These are phyloP conservation scores for Bothrops alternatus DNA, from an alignment of 2,797 vertebrate genomes.

Conservation along the genomic window DNA sequence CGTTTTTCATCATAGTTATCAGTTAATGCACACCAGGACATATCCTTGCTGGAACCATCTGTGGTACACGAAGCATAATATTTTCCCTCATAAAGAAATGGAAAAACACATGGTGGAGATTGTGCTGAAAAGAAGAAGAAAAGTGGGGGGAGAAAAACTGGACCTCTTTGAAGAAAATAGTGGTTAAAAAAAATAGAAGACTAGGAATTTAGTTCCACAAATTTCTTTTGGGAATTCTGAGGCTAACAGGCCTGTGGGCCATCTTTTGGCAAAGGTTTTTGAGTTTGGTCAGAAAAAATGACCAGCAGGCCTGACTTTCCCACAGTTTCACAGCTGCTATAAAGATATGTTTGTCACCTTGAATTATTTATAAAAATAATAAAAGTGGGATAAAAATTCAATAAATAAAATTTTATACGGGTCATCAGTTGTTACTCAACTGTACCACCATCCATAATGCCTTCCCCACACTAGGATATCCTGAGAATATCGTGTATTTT, in stretches of 20 bases:
- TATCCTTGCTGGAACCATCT: not conserved
- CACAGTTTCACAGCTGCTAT: no score
- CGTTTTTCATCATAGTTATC: not conserved
- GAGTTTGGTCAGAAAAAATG: not conserved
- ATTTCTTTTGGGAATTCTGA: not conserved
- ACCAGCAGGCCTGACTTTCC: not conserved
- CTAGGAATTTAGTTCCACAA: not conserved
- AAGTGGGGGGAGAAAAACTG: not conserved
- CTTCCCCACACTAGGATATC: not conserved
- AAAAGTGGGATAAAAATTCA: not conserved
- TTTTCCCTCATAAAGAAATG: not conserved
- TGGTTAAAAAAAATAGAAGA: not conserved
- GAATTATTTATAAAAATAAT: not conserved
- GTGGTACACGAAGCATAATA: not conserved
- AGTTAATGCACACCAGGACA: slow-evolving; percentile 11
- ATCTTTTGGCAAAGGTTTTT: not conserved
- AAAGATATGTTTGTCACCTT: no score
- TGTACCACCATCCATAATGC: not conserved
- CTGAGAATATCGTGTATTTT: not conserved
- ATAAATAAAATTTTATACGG: not conserved
- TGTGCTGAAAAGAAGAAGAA: not conserved
- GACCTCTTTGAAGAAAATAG: not conserved
- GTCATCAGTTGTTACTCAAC: not conserved
- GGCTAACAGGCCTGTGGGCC: not conserved
- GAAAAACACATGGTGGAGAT: not conserved